Conservation (phyloP, 2,113 vertebrate species). For the Hystrix brachyura region DNA sequence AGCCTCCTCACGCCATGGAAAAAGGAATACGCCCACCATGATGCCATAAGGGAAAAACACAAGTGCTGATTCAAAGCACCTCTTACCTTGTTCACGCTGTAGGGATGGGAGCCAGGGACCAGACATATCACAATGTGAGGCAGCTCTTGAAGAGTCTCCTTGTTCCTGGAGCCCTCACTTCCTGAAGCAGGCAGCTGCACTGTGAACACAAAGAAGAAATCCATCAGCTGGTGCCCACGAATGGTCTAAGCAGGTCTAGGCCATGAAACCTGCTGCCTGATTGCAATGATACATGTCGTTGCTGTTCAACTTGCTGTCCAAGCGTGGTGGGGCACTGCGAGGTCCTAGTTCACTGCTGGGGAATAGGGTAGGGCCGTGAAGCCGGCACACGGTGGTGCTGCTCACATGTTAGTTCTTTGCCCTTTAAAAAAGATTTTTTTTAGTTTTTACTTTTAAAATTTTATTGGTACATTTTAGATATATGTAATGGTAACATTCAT, state of each 20-base stretch:
- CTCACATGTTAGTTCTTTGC: background rate
- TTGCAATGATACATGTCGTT: background rate
- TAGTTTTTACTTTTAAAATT: too few species aligned
- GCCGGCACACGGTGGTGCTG: background rate
- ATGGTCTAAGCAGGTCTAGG: slow-evolving; percentile 23
- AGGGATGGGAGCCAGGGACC: slow-evolving; percentile 59
- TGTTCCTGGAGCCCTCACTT: slow-evolving; percentile 68
- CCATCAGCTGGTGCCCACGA: background rate
- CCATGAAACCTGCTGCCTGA: background rate
- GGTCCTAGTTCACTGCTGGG: background rate
- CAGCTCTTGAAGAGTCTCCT: slow-evolving; percentile 63
- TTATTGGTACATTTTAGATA: too few species aligned
- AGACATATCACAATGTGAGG: slow-evolving; percentile 74
- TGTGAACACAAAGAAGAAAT: background rate
- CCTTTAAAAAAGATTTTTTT: background rate
- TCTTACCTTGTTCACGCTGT: slow-evolving; percentile 77
- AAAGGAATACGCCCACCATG: background rate
- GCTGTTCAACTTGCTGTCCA: background rate
- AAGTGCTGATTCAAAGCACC: background rate
- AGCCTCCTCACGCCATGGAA: background rate
- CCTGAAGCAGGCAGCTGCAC: slow-evolving; percentile 74
- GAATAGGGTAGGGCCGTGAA: background rate
- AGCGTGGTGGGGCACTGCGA: background rate
- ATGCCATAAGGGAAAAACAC: background rate
- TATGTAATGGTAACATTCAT: too few species aligned